These are phyloP conservation scores for Columbina picui DNA, from an alignment of 2,113 vertebrate genomes.

Conservation along the genomic window DNA sequence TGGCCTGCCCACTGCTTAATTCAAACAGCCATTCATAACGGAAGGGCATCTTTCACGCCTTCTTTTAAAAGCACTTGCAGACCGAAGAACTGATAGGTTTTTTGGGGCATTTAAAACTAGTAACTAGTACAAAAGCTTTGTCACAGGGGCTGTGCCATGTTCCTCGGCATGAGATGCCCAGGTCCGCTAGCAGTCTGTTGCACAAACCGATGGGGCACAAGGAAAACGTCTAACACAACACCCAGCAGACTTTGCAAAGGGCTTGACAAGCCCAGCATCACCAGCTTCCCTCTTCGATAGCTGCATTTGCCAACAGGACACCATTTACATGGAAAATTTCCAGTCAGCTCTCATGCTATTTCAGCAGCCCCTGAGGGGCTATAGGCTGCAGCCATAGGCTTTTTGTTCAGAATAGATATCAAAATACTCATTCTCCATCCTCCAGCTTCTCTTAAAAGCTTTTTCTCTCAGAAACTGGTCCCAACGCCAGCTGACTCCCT, in stretches of 20 bases:
- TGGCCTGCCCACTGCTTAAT: background rate
- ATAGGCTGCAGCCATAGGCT: background rate
- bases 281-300: background rate
- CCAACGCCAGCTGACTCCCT: background rate
- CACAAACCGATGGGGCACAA: fast-evolving
- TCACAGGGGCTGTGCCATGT: background rate
- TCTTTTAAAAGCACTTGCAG: background rate
- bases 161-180: background rate
- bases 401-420: background rate
- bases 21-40: background rate
- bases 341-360: background rate
- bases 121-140: background rate
- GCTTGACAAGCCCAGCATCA: background rate
- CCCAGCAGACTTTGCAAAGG: background rate
- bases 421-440: background rate
- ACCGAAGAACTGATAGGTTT: background rate
- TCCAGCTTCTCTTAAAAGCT: background rate
- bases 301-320: background rate
- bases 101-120: background rate
- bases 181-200: background rate
- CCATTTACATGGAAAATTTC: background rate
- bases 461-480: background rate
- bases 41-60: background rate
- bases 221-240: background rate
- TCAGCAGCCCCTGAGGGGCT: background rate